Evolutionary conservation across 2,113 vertebrate species (phyloP).

Genomic region (Limnothrissa miodon): DNA sequence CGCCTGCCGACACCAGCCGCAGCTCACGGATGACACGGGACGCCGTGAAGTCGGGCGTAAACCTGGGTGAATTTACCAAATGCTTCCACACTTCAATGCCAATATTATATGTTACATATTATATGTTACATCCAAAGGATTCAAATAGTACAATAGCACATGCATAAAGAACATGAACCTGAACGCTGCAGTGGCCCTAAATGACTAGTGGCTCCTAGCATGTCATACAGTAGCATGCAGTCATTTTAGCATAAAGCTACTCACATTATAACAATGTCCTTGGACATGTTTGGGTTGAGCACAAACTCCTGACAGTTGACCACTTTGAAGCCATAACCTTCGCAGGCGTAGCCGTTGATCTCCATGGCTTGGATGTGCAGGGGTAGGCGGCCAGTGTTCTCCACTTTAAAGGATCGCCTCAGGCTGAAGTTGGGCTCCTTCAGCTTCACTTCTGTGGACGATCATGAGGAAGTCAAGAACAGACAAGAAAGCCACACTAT

Average conservation of each 20-base stretch:
- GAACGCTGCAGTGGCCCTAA: too few species aligned
- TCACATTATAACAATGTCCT: slow-evolving; percentile 95
- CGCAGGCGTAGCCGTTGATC: slow-evolving; percentile 91
- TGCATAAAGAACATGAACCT: too few species aligned
- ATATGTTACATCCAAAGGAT: neutral
- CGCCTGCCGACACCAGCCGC: slow-evolving; percentile 85
- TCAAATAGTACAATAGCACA: too few species aligned
- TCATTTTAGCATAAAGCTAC: slow-evolving; percentile 49
- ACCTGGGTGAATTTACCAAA: too few species aligned
- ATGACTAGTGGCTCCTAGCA: too few species aligned
- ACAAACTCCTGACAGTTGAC: slow-evolving; percentile 94
- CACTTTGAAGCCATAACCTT: slow-evolving; percentile 98
- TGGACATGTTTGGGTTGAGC: slow-evolving; percentile 91
- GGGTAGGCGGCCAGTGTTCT: slow-evolving; percentile 90
- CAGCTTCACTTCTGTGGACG: slow-evolving; percentile 69
- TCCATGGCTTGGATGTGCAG: slow-evolving; percentile 84
- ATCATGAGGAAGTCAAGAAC: neutral
- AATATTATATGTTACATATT: too few species aligned
- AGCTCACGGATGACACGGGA: slow-evolving; percentile 95
- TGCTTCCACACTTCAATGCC: too few species aligned
- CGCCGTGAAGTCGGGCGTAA: slow-evolving; percentile 98
- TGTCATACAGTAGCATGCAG: neutral
- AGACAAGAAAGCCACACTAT: neutral
- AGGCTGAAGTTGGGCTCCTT: slow-evolving; percentile 94
- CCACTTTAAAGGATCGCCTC: slow-evolving; percentile 89